phyloP scores from a whole-genome alignment of 2,113 vertebrate genomes.

The Dipodomys spectabilis region DNA sequence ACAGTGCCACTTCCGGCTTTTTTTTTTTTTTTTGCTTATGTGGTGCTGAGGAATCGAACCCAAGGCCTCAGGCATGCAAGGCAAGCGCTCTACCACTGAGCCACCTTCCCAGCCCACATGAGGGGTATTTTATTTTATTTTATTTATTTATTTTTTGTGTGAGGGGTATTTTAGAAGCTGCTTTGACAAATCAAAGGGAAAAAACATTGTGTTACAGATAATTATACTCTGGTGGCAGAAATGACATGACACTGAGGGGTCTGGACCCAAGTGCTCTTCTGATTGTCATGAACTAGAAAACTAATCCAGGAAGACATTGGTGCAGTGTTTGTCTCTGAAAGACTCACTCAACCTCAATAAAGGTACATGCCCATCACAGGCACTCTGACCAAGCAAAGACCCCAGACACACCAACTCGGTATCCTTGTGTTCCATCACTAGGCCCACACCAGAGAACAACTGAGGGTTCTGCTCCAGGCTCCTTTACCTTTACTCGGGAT shows the following conservation, averaged over 20 bases:
- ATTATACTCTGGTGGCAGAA: neutral
- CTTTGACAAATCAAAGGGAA: neutral
- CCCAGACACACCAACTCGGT: neutral
- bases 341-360: neutral
- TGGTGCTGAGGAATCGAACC: too few species aligned
- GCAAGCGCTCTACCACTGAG: too few species aligned
- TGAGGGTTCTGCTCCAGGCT: neutral
- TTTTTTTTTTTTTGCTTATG: too few species aligned
- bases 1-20: too few species aligned
- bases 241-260: neutral
- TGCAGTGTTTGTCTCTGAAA: neutral
- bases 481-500: neutral
- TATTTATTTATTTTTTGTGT: too few species aligned
- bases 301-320: accelerated
- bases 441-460: neutral
- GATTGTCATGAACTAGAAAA: neutral
- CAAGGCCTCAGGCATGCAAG: too few species aligned
- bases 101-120: too few species aligned
- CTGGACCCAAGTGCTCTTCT: neutral
- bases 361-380: neutral
- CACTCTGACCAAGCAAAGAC: neutral
- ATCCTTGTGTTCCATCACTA: neutral
- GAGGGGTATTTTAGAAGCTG: neutral
- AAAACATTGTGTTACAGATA: neutral
- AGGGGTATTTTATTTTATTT: too few species aligned